Base-by-base conservation (phyloP, 2,888 invertebrate species). In the Drosophila setosimentum region DNA sequence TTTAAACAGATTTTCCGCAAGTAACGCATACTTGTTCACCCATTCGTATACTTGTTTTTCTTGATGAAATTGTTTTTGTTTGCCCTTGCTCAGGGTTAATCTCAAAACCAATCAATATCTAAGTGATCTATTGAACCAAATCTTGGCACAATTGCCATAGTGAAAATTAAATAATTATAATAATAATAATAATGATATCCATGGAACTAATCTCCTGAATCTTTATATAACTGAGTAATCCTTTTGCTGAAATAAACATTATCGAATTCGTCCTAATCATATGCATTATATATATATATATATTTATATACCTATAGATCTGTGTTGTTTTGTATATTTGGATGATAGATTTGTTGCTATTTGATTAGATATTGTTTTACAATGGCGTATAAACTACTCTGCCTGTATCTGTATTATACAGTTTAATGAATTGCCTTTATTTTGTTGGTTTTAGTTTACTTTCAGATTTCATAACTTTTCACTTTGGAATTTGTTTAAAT, bases 381-480 rank as follows among this genome's bases (percentile, higher is more conserved):
- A 33, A 29, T 60, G 21, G 37, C 37, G 59, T 18, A 0, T 18
- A 2, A 29, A 30, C n/a, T 6, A 7, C 29, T 59, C 59, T 21
- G 13, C 37, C 30, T 4, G 3, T 8, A 32, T 49, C 40, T 16
- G 11, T 24, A 68, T 64, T 70, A 21, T 57, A 75, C 53, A 63
- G 24, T 60, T 51, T 54, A 33, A 59, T 60, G 63, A 63, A 57
- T 76, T 40, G 61, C 8, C 5, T 51, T 45, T 42, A 49, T 49
- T 2, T 63, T 59, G 11, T 49, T 29, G 60, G 55, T 65, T 24
- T 54, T 74, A 53, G 55, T 48, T 74, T 78, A 62, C 2, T 29
- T 67, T 65, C 55, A 29, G 49, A 42, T 78, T 64, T 74, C 59
- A 74, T 70, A 54, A 78, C 64, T 69, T 51, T 49, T 24, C 69